These are phyloP conservation scores for Netelia melanura DNA, from an alignment of 2,888 invertebrate species.

Conservation along the genomic window DNA sequence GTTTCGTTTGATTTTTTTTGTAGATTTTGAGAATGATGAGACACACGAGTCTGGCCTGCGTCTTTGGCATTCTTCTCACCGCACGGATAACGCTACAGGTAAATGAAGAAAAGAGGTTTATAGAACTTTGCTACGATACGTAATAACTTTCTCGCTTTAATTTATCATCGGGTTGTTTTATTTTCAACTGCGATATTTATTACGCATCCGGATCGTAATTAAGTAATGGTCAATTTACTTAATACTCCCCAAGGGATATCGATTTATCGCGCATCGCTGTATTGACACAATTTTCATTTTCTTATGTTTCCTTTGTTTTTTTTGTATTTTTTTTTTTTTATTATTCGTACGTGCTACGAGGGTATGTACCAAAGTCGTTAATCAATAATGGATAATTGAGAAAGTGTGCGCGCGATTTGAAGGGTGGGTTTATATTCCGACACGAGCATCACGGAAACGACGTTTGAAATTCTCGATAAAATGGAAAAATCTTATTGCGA, in stretches of 20 bases:
- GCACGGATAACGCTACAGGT: constrained; percentile 71
- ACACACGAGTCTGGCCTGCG: constrained; percentile 57
- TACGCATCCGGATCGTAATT: neutral
- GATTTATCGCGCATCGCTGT: constrained; percentile 6
- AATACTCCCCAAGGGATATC: neutral
- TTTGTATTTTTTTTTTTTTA: neutral
- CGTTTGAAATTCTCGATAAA: constrained; percentile 11
- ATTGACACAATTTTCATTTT: neutral
- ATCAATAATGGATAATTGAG: constrained; percentile 47
- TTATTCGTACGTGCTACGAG: neutral
- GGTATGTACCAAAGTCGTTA: neutral
- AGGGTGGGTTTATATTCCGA: neutral
- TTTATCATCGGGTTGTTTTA: neutral
- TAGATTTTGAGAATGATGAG: constrained; percentile 55
- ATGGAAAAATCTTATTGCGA: constrained; percentile 41
- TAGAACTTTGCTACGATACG: neutral
- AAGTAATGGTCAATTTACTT: constrained; percentile 12
- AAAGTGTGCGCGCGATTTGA: constrained; percentile 26
- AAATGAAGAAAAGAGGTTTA: constrained; percentile 15
- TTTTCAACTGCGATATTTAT: neutral
- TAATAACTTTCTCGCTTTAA: too few species aligned
- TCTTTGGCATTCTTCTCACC: constrained; percentile 67
- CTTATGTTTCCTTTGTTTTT: neutral
- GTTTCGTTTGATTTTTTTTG: constrained; percentile 35
- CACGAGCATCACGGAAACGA: neutral